Base-by-base conservation (phyloP, 2,797 vertebrate genomes). In the Chlorospingus semifuscus region DNA sequence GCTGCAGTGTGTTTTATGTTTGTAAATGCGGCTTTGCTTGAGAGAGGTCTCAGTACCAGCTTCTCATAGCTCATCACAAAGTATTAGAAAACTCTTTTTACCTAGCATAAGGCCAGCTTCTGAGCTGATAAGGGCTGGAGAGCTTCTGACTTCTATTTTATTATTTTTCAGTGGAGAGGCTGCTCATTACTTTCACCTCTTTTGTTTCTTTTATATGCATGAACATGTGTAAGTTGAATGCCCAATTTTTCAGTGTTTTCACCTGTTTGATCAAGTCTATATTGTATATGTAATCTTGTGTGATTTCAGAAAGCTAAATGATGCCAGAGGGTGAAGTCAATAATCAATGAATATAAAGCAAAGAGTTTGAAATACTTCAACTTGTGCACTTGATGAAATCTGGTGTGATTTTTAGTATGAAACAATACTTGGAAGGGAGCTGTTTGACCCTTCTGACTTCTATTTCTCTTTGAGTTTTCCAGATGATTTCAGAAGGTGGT, bases 301-400 rank as follows among this genome's bases (percentile, higher is more conserved):
- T 47, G 65, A 69, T 86, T 85, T 63, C 52, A 92, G 70, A 93
- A 95, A 90, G 61, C 37, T 70, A 90, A 85, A 84, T 78, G 66
- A 60, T 63, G 87, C 83, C 56, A 76, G 77, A 59, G 47, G 36
- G 52, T 70, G 59, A 92, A 78, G 77, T 90, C 8, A 1, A 89
- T 92, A 84, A 82, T 90, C 59, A 65, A 52, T 91, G 74, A 79
- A 87, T 80, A 68, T 72, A 85, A 94, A 95, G 34, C 49, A 9
- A 92, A 81, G 60, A 34, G 46, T 63, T 64, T 60, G 71, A 83
- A 87, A 75, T 57, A 44, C n/a, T 72, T 94, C 44, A 63, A 3
- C 26, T 57, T 46, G 55, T n/a, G 41, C 34, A 5, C 18, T 59
- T 22, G 12, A 1, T 85, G 66, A 50, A 79, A 94, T 34, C 41